Conservation (phyloP, 2,888 invertebrate genomes). For the Synanthedon tipuliformis region DNA sequence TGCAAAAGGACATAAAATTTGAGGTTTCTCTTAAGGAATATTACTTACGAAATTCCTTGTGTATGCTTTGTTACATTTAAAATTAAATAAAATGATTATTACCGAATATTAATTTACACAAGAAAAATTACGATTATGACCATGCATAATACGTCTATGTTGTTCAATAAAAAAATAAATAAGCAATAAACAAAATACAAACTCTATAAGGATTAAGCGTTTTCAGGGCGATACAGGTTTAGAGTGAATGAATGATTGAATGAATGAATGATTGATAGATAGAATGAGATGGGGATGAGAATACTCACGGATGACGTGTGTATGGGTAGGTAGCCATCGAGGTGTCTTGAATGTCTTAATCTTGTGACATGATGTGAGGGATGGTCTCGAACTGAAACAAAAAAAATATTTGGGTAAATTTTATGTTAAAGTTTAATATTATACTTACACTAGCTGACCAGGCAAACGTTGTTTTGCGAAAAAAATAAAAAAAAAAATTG, state of each 20-base stretch:
- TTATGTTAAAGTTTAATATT: too few species aligned
- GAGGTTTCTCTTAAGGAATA: slow-evolving; percentile 1
- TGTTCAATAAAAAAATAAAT: slow-evolving; percentile 25
- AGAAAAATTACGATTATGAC: slow-evolving; percentile 12
- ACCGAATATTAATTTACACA: slow-evolving; percentile 3
- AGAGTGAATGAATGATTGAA: slow-evolving; percentile 12
- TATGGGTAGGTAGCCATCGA: slow-evolving; percentile 42
- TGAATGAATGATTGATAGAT: too few species aligned
- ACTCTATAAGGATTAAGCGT: slow-evolving; percentile 53
- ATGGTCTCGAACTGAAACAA: slow-evolving; percentile 45
- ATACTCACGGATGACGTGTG: slow-evolving; percentile 53
- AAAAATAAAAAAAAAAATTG: too few species aligned
- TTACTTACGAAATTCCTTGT: slow-evolving; percentile 4
- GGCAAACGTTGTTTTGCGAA: too few species aligned
- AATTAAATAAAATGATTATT: not conserved
- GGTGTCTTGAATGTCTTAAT: slow-evolving; percentile 54
- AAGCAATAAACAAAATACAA: slow-evolving; percentile 49
- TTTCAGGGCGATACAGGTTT: slow-evolving; percentile 21
- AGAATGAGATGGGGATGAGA: not conserved
- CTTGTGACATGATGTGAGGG: slow-evolving; percentile 52
- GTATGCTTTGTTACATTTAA: slow-evolving; percentile 1
- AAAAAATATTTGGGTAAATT: not conserved
- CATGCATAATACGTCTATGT: slow-evolving; percentile 32
- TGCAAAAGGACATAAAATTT: not conserved
- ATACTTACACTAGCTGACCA: too few species aligned